Conservation (phyloP, 2,888 invertebrate species). For the Tanypteryx hageni region DNA sequence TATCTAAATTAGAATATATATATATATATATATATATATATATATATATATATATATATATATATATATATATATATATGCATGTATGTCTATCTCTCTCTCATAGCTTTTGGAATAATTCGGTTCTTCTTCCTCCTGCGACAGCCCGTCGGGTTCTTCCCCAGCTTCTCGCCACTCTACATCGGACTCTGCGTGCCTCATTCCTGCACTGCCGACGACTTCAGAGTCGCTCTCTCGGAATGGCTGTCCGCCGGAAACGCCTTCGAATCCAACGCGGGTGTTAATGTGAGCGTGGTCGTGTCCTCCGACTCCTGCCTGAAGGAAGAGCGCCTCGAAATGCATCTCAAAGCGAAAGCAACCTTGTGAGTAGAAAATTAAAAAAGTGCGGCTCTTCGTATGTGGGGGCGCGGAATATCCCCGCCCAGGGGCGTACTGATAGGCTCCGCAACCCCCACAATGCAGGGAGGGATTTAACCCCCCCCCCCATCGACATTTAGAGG, state of each 20-base stretch:
- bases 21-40: no score
- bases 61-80: no score
- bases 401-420: no score
- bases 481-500: no score
- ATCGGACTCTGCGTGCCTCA: conserved; percentile 49
- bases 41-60: no score
- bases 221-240: conserved; percentile 10
- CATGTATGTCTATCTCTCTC: no score
- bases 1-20: no score
- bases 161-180: conserved; percentile 49
- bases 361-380: conserved; percentile 21
- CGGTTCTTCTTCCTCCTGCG: neutral
- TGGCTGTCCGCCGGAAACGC: conserved; percentile 39
- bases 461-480: no score
- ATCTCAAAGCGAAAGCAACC: neutral
- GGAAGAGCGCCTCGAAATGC: neutral
- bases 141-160: conserved; percentile 27
- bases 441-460: no score
- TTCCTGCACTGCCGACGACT: conserved; percentile 39
- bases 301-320: conserved; percentile 10
- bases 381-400: no score
- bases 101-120: neutral
- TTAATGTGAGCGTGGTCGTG: conserved; percentile 46
- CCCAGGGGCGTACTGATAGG: no score
- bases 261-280: neutral